Evolutionary conservation across 2,888 invertebrate genomes (phyloP).

Genomic region (Pyrrhia umbra): DNA sequence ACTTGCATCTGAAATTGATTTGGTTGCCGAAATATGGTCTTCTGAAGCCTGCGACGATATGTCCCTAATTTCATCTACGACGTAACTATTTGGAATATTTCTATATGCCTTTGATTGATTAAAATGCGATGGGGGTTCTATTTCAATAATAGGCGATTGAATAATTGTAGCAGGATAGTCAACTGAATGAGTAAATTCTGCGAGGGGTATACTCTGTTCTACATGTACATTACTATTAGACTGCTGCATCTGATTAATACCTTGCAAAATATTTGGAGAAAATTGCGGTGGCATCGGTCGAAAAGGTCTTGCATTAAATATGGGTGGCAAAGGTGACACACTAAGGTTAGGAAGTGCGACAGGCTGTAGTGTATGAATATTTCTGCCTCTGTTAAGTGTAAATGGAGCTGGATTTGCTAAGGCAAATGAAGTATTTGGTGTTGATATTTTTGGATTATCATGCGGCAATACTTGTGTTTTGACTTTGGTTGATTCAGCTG

Average conservation of each 20-base stretch:
- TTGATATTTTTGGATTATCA: conserved; percentile 63
- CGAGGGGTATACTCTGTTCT: conserved; percentile 92
- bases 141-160: conserved; percentile 92
- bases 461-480: conserved; percentile 81
- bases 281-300: conserved; percentile 74
- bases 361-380: conserved; percentile 88
- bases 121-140: conserved; percentile 78
- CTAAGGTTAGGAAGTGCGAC: conserved; percentile 92
- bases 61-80: conserved; percentile 84
- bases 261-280: conserved; percentile 72
- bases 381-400: conserved; percentile 83
- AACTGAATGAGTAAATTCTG: conserved; percentile 92
- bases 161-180: conserved; percentile 93
- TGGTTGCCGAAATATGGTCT: conserved; percentile 83
- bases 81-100: conserved; percentile 81
- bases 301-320: conserved; percentile 91
- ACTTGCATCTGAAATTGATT: conserved; percentile 81
- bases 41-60: conserved; percentile 89
- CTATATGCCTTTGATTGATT: conserved; percentile 83
- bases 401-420: conserved; percentile 86
- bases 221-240: conserved; percentile 86
- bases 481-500: conserved; percentile 83
- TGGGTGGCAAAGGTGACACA: conserved; percentile 90
- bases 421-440: conserved; percentile 78
- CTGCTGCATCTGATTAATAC: conserved; percentile 77